Percentiles rank a stretch among this genome's conserved stretches.
These are phyloP conservation scores for Isaurus tuberculatus DNA, from an alignment of 92 coral and sea anemone genomes.

Conservation along the genomic window DNA sequence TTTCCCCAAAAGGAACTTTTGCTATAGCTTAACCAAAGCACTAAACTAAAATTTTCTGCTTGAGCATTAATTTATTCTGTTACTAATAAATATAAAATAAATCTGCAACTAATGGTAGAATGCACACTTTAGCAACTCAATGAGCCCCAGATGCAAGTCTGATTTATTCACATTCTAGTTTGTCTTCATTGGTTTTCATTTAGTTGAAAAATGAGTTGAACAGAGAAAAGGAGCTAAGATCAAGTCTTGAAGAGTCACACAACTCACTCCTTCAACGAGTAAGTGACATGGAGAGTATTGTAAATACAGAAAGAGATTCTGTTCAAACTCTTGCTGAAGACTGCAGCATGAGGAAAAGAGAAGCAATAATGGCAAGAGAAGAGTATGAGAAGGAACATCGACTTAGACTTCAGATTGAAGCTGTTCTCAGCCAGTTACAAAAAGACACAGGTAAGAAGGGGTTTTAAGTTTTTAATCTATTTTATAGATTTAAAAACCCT, in stretches of 20 bases:
- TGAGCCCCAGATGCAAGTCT: too few species aligned
- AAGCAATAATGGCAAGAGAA: constrained; percentile 68
- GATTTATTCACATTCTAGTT: too few species aligned
- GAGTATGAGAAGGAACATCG: constrained; percentile 81
- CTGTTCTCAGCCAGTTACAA: constrained; percentile 75
- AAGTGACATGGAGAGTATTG: constrained; percentile 90
- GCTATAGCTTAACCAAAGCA: too few species aligned
- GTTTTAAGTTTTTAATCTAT: too few species aligned
- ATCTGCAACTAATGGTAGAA: too few species aligned
- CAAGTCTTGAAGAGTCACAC: constrained; percentile 88
- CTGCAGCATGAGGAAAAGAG: constrained; percentile 75
- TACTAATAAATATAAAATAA: too few species aligned
- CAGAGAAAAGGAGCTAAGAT: constrained; percentile 75
- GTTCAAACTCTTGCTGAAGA: constrained; percentile 86
- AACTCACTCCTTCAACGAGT: constrained; percentile 85
- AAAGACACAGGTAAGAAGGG: constrained; percentile 81
- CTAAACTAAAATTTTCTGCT: too few species aligned
- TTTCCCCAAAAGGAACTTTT: too few species aligned
- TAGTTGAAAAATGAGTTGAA: constrained; percentile 83
- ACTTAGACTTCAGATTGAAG: constrained; percentile 76
- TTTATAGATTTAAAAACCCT: too few species aligned
- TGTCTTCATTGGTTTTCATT: constrained; percentile 25
- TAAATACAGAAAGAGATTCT: constrained; percentile 85
- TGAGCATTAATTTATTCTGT: too few species aligned
- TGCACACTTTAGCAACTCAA: too few species aligned